These are phyloP conservation scores for Vulpes lagopus DNA, from an alignment of 2,113 vertebrate species.

Conservation along the genomic window DNA sequence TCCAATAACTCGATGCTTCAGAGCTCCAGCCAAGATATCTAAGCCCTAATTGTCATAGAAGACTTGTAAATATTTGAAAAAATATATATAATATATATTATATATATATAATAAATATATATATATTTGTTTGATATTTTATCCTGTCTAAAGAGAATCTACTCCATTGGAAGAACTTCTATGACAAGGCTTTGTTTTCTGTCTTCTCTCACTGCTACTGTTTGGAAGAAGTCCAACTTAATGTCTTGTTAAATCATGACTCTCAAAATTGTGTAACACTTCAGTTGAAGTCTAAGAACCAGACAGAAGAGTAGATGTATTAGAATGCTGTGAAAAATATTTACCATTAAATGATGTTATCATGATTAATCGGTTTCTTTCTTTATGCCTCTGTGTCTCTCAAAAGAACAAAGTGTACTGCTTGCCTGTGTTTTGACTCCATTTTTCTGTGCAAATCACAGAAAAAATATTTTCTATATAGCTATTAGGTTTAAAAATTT, in stretches of 20 bases:
- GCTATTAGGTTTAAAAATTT: not conserved
- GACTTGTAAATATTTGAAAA: not conserved
- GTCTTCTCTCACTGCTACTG: not conserved
- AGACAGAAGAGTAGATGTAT: not conserved
- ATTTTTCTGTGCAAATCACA: conserved; percentile 17
- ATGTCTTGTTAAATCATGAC: not conserved
- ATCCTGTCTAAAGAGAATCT: not conserved
- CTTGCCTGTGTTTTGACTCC: not conserved
- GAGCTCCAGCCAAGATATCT: not conserved
- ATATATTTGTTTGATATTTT: not conserved
- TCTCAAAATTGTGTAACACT: not conserved
- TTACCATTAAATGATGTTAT: conserved; percentile 9
- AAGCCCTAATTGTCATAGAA: not conserved
- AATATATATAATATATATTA: not conserved
- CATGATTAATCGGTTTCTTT: not conserved
- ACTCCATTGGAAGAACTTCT: not conserved
- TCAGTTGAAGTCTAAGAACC: not conserved
- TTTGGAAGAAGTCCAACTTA: not conserved
- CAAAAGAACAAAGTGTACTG: not conserved
- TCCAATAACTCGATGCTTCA: not conserved
- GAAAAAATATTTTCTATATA: not conserved
- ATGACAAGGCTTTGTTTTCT: not conserved
- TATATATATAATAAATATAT: not conserved
- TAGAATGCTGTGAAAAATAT: not conserved
- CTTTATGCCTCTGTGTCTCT: not conserved